These are phyloP conservation scores for Drosophila paranaensis DNA, from an alignment of 2,888 invertebrate species.

Conservation along the genomic window DNA sequence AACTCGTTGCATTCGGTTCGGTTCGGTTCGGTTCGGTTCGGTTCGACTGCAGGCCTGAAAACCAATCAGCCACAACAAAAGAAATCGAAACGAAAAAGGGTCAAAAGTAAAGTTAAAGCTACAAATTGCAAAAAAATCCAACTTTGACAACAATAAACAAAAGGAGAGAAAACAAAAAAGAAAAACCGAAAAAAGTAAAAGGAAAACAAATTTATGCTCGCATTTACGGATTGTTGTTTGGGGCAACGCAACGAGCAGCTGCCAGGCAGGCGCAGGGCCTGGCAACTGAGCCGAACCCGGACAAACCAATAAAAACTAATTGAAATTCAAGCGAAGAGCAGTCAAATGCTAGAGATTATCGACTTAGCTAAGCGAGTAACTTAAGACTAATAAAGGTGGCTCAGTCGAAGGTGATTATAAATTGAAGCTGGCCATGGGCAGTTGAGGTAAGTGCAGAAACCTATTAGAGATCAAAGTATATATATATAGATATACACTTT, in stretches of 20 bases:
- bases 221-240: constrained; percentile 2
- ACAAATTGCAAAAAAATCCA: constrained; percentile 31
- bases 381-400: neutral
- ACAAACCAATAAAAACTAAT: constrained; percentile 13
- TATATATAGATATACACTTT: too few relatives aligned
- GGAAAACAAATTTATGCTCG: constrained; percentile 32
- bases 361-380: too few relatives aligned
- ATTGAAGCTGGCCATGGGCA: too few relatives aligned
- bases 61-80: constrained; percentile 54
- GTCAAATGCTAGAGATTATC: neutral
- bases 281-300: neutral
- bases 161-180: neutral
- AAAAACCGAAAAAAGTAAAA: constrained; percentile 4
- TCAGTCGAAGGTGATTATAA: too few relatives aligned
- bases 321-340: neutral
- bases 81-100: constrained; percentile 43
- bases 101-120: constrained; percentile 24
- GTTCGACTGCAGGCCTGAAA: constrained; percentile 38
- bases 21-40: constrained; percentile 16
- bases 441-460: too few relatives aligned
- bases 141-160: constrained; percentile 19
- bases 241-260: constrained; percentile 19
- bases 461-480: too few relatives aligned
- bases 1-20: constrained; percentile 20
- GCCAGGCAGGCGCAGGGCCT: constrained; percentile 3